phyloP scores from a whole-genome alignment of 2,888 invertebrate genomes.

The Hydrotaea cyrtoneurina region DNA sequence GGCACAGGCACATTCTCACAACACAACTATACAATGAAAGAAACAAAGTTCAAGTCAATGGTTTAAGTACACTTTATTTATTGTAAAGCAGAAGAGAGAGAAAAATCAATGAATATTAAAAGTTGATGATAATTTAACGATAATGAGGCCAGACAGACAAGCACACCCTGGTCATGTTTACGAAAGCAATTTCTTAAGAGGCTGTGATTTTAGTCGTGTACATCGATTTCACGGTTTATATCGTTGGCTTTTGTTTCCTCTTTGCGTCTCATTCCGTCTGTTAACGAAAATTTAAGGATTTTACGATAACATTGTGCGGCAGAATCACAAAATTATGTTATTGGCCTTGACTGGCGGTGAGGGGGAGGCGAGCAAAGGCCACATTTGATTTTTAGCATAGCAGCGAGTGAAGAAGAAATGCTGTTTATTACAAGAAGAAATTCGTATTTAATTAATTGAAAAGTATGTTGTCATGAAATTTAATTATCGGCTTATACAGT shows the following conservation, averaged over 20 bases:
- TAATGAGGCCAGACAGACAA: conserved; percentile 13
- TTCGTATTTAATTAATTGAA: conserved; percentile 12
- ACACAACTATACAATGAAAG: not conserved
- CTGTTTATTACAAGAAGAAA: not conserved
- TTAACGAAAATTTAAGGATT: conserved; percentile 11
- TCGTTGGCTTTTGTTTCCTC: too few species aligned
- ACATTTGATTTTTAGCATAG: not conserved
- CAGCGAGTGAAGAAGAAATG: not conserved
- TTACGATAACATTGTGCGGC: not conserved
- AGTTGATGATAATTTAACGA: conserved; percentile 21
- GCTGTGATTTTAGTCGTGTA: not conserved
- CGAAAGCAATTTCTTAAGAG: not conserved
- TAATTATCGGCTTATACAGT: not conserved
- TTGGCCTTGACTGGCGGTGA: not conserved
- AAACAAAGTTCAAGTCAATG: too few species aligned
- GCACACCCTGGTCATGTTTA: not conserved
- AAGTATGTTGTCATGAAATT: conserved; percentile 11
- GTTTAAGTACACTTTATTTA: not conserved
- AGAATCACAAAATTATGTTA: not conserved
- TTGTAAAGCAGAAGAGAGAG: not conserved
- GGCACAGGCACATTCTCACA: too few species aligned
- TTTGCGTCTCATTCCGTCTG: not conserved
- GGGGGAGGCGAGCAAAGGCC: not conserved
- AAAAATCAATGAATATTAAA: conserved; percentile 27
- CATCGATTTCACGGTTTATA: too few species aligned